Conservation (phyloP, 2,888 invertebrate species). For the Melangyna quadrimaculata region DNA sequence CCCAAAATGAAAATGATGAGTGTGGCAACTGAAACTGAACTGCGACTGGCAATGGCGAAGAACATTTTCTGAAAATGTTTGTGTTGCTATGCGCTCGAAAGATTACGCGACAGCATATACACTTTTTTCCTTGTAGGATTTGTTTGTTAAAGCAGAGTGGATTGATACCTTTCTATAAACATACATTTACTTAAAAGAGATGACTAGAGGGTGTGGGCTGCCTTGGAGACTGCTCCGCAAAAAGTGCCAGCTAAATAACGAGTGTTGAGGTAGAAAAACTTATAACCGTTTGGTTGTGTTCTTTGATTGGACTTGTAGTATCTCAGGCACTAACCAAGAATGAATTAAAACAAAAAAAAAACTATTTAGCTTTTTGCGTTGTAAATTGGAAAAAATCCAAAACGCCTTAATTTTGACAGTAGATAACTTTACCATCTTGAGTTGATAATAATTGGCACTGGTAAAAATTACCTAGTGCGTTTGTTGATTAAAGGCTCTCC, state of each 20-base stretch:
- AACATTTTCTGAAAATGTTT: slow-evolving; percentile 59
- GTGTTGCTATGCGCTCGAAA: slow-evolving; percentile 69
- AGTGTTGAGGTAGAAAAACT: background rate
- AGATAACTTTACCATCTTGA: no score
- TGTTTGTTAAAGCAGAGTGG: slow-evolving; percentile 54
- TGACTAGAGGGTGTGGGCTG: slow-evolving; percentile 48
- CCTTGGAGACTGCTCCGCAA: slow-evolving; percentile 47
- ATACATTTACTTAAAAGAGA: slow-evolving; percentile 43
- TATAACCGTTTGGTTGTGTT: slow-evolving; percentile 29
- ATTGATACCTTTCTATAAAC: slow-evolving; percentile 51
- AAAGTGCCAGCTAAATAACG: slow-evolving; percentile 17
- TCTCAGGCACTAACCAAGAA: background rate
- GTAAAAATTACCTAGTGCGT: no score
- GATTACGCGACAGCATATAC: slow-evolving; percentile 67
- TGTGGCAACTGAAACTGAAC: background rate
- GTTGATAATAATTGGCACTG: no score
- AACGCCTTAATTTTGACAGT: no score
- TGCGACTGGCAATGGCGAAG: slow-evolving; percentile 16
- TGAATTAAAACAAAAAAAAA: background rate
- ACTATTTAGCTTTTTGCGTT: no score
- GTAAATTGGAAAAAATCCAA: no score
- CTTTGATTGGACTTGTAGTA: background rate
- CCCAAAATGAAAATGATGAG: slow-evolving; percentile 42
- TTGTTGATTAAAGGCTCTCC: no score
- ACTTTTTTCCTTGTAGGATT: slow-evolving; percentile 53